Percentiles rank a stretch among this genome's conserved stretches.
These are phyloP conservation scores for Netelia inedita DNA, from an alignment of 2,888 invertebrate species.

Conservation along the genomic window DNA sequence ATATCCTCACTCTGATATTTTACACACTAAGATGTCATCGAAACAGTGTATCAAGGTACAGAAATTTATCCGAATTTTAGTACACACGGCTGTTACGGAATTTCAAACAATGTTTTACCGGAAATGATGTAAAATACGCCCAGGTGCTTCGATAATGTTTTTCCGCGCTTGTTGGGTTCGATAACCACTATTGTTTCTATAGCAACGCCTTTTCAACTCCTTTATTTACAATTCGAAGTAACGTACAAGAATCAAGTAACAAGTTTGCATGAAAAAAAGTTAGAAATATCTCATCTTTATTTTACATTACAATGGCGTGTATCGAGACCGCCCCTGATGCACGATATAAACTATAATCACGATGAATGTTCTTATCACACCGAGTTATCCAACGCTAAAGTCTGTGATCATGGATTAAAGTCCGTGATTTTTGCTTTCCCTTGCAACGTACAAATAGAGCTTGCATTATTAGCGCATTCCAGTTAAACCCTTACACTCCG, in stretches of 20 bases:
- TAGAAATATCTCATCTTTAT: slow-evolving; percentile 67
- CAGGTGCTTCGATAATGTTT: background rate
- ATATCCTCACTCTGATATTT: slow-evolving; percentile 8
- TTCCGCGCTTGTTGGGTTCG: slow-evolving; percentile 44
- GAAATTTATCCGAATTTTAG: background rate
- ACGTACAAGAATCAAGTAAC: slow-evolving; percentile 1
- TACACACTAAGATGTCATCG: background rate
- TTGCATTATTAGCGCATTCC: slow-evolving; percentile 27
- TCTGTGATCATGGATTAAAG: slow-evolving; percentile 42
- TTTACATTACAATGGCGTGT: slow-evolving; percentile 57
- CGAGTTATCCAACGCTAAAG: slow-evolving; percentile 37
- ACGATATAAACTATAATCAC: slow-evolving; percentile 57
- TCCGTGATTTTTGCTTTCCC: slow-evolving; percentile 24
- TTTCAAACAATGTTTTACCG: slow-evolving; percentile 6
- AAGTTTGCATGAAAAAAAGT: slow-evolving; percentile 35
- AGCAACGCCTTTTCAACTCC: slow-evolving; percentile 38
- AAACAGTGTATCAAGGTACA: background rate
- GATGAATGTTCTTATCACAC: slow-evolving; percentile 49
- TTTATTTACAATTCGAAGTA: background rate
- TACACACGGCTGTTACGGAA: background rate
- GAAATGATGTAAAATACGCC: background rate
- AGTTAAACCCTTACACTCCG: slow-evolving; percentile 4
- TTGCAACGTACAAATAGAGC: background rate
- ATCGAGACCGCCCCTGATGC: slow-evolving; percentile 40
- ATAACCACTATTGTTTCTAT: slow-evolving; percentile 45